These are phyloP conservation scores for Apotomis turbidana DNA, from an alignment of 2,888 invertebrate species.

Conservation along the genomic window DNA sequence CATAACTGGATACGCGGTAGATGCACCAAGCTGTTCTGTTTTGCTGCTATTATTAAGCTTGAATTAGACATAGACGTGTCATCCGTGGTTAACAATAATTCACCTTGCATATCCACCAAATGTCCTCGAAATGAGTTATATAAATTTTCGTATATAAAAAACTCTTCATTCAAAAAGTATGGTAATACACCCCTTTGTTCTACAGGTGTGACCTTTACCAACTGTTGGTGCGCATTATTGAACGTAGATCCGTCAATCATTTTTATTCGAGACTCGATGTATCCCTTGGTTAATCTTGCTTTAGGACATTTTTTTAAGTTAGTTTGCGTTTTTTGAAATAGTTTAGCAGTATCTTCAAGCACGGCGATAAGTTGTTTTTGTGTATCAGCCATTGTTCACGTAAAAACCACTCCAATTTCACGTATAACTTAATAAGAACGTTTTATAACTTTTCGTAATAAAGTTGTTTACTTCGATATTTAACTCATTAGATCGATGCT, in stretches of 20 bases:
- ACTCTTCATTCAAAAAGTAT: slow-evolving; percentile 44
- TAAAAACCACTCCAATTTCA: too few relatives aligned
- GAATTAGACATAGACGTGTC: not conserved
- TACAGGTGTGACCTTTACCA: too few relatives aligned
- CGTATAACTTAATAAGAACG: too few relatives aligned
- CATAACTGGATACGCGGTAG: slow-evolving; percentile 39
- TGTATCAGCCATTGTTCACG: too few relatives aligned
- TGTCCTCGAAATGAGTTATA: slow-evolving; percentile 31
- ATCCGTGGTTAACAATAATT: too few relatives aligned
- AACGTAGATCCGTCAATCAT: slow-evolving; percentile 42
- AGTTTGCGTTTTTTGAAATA: too few relatives aligned
- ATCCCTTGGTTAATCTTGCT: slow-evolving; percentile 40
- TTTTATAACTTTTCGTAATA: too few relatives aligned
- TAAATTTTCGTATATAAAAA: slow-evolving; percentile 36
- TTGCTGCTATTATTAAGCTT: too few relatives aligned
- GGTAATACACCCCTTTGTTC: slow-evolving; percentile 35
- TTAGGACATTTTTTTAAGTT: slow-evolving; percentile 40
- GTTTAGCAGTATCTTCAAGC: slow-evolving; percentile 34
- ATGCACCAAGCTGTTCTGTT: slow-evolving; percentile 8
- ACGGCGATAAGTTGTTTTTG: too few relatives aligned
- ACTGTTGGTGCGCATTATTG: slow-evolving; percentile 36
- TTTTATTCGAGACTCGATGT: slow-evolving; percentile 41
- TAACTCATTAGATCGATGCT: too few relatives aligned
- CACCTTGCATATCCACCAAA: slow-evolving; percentile 21
- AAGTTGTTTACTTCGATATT: too few relatives aligned